Base-by-base conservation (phyloP, 2,113 vertebrate species). In the Varanus salvator region DNA sequence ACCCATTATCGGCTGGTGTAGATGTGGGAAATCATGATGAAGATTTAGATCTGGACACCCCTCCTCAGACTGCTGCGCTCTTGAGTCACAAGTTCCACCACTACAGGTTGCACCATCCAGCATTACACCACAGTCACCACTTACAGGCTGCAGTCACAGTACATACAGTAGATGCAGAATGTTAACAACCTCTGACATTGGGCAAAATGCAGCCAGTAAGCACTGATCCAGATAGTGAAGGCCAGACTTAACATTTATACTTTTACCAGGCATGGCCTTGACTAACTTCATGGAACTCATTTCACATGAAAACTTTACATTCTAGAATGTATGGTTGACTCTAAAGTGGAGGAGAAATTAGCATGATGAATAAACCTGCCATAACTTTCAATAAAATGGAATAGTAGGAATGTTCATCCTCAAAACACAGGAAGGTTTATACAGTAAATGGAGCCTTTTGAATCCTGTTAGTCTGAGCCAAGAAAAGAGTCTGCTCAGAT, bases 81-180 rank as follows among this genome's bases (percentile, higher is more conserved):
- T 96, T 99, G 91, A 99, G 99, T 94, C 98, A 99, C 97, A 99
- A 99, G 92, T 99, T 98, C 92, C 98, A 99, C 92, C 98, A 99
- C 50, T 99, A 99, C 96, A 97, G 98, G 2, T 93, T 99, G 91
- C 98, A 98, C 94, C 99, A 99, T 96, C 98, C 99, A 12, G 90
- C 97, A 0, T 97, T 98, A 38, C 98, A 98, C 89, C 98, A 98
- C 96, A 97, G 98, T 89, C 99, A 99, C 96, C 98, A 99, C 93
- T 95, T 99, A 54, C 99, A 99, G 96, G 99, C 99, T 0, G 98
- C 98, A 0, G 99, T 99, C 95, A 99, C 99, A 0, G 98, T 99
- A 81, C 99, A 99, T 97, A 99, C 97, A 0, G 99, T 99, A 91
- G 99, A 99, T 1, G 99, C 99, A 0, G 98, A 99, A 76, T 99